Percentiles rank a stretch among this genome's conserved stretches.
These are phyloP conservation scores for Callocephalon fimbriatum DNA, from an alignment of 2,113 vertebrate genomes.

Conservation along the genomic window DNA sequence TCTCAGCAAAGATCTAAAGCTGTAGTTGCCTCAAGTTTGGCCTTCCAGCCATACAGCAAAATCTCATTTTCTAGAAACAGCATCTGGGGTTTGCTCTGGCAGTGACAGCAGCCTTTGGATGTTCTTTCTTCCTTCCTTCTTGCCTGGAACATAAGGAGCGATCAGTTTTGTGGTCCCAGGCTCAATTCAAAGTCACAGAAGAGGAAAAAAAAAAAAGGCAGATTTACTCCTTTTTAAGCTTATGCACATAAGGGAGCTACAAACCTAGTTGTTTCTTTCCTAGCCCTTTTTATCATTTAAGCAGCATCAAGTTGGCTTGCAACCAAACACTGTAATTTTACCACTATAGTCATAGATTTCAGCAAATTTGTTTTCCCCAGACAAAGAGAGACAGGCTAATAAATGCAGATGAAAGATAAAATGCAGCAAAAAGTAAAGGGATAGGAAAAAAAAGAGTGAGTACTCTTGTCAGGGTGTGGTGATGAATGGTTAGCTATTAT, in stretches of 20 bases:
- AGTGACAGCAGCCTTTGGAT: not conserved
- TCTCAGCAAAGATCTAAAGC: not conserved
- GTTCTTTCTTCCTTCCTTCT: not conserved
- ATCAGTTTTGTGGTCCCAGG: not conserved
- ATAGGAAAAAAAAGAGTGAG: constrained; percentile 15
- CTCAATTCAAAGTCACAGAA: not conserved
- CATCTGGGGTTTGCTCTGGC: not conserved
- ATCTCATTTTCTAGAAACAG: not conserved
- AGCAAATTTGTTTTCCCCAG: constrained; percentile 47
- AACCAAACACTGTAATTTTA: constrained; percentile 32
- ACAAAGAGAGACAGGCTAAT: constrained; percentile 47
- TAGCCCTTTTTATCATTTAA: constrained; percentile 23
- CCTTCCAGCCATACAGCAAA: not conserved
- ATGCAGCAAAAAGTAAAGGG: constrained; percentile 35
- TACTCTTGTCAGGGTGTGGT: constrained; percentile 15
- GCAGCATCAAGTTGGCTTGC: not conserved
- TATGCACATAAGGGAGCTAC: not conserved
- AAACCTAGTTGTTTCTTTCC: constrained; percentile 2
- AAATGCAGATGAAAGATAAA: constrained; percentile 66
- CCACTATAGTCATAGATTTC: constrained; percentile 7
- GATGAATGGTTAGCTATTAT: constrained; percentile 44
- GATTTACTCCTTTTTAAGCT: not conserved
- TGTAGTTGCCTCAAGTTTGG: not conserved
- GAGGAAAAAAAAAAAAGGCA: not conserved
- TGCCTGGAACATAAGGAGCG: not conserved